Evolutionary conservation across 2,888 invertebrate species (phyloP).

Genomic region (Drosophila falleni): DNA sequence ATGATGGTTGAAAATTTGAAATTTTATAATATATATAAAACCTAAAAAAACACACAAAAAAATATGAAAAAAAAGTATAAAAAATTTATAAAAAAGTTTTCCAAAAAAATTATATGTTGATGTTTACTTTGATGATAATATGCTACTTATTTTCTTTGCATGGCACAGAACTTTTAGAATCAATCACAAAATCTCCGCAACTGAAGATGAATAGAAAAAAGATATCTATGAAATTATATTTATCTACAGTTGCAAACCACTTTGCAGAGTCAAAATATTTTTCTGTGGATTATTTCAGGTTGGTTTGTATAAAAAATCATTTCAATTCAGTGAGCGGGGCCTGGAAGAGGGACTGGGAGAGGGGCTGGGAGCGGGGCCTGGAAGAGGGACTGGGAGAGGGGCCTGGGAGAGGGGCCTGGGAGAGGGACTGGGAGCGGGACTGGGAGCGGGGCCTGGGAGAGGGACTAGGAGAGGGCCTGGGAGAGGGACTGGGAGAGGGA

Average conservation of each 20-base stretch:
- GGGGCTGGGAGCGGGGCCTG: no score
- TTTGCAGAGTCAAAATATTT: neutral
- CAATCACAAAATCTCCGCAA: neutral
- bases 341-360: no score
- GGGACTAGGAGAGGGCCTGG: no score
- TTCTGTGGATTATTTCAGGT: conserved; percentile 6
- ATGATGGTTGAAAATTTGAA: conserved; percentile 65
- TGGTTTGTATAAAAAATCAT: conserved; percentile 14
- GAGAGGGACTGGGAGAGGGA: no score
- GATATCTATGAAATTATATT: neutral
- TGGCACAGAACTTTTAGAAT: conserved; percentile 27
- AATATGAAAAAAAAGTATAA: conserved; percentile 69
- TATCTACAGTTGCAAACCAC: neutral
- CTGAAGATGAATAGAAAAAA: neutral
- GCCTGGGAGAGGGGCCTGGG: no score
- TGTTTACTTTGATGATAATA: conserved; percentile 71
- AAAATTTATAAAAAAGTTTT: conserved; percentile 64
- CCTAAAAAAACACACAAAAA: conserved; percentile 46
- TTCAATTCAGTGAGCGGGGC: no score
- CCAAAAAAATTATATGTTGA: conserved; percentile 73
- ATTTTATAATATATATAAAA: conserved; percentile 68
- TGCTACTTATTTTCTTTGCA: conserved; percentile 64
- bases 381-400: no score
- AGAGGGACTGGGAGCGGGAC: no score
- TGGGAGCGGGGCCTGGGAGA: no score